These are phyloP conservation scores for Mastomys coucha DNA, from an alignment of 2,113 vertebrate genomes.

Conservation along the genomic window DNA sequence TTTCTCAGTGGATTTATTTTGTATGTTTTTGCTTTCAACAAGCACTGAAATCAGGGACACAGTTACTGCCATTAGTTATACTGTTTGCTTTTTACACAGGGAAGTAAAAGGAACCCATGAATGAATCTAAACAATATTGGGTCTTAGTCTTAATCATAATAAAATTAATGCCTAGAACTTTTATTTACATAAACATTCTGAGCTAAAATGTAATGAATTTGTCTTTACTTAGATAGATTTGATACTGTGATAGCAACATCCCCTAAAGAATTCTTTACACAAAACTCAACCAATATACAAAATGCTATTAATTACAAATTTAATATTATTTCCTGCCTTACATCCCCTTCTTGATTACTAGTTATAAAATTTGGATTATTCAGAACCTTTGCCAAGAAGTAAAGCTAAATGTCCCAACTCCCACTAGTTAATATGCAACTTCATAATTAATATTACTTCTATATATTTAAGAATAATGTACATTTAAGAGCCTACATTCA, in stretches of 20 bases:
- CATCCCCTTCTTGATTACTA: neutral
- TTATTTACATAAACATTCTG: constrained; percentile 16
- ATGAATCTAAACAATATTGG: neutral
- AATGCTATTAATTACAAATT: constrained; percentile 2
- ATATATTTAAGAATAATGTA: neutral
- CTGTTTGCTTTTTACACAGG: neutral
- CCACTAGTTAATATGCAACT: neutral
- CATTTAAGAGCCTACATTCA: neutral
- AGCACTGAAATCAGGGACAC: neutral
- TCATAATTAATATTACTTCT: neutral
- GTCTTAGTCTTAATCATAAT: neutral
- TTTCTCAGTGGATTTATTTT: neutral
- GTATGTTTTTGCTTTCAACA: neutral
- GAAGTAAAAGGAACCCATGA: neutral
- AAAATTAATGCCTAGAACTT: neutral
- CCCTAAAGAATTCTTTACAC: neutral
- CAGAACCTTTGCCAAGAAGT: neutral
- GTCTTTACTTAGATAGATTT: neutral
- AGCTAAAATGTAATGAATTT: neutral
- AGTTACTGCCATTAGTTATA: neutral
- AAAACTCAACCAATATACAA: neutral
- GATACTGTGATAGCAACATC: neutral
- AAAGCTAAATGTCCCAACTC: neutral
- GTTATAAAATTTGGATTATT: constrained; percentile 11
- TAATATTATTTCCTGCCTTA: neutral